Evolutionary conservation across 2,888 invertebrate genomes (phyloP), one percentile per base, ranked within the genome.

Genomic region (Anthrax anthrax): DNA sequence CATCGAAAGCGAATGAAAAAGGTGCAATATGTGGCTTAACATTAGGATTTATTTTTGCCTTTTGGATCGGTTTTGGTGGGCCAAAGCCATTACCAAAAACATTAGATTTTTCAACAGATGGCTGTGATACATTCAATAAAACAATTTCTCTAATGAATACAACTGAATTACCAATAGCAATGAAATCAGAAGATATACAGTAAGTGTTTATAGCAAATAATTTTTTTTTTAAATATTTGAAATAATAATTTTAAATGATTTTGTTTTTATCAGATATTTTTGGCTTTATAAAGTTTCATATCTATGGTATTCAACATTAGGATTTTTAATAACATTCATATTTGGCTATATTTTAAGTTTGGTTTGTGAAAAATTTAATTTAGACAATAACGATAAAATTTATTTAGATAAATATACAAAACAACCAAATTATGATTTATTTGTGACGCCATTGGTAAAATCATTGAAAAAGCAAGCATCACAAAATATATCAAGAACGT

Each of bases 21-120:
- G 90, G 90, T 27, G 81, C 79, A 0, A 69, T 84, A 12, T 57
- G 71, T 13, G 88, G 82, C 0, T 65, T 86, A 3, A 42, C 79
- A 0, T 57, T 69, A 6, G 81, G 86, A 0, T 70, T 91, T 49
- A 66, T 72, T 0, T 59, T 86, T 44, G 78, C 82, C 2, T 70
- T 90, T 39, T 88, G 87, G 86, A 80, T 90, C 53, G 89, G 86
- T 43, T 86, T 92, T 61, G 89, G 89, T 0, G 77, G 78, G 5
- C 81, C 88, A 0, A 81, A 81, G 54, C 84, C 85, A 0, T 63
- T 72, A 1, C 60, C 75, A 1, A 63, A 65, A 8, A 70, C 65
- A 42, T 59, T 85, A 38, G 75, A 78, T 1, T 70, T 79, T 38
- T 72, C 72, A 14, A 73, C 70, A 1, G 74, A 71, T 5, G 77